phyloP scores from a whole-genome alignment of 2,113 vertebrate genomes.

The Heterotilapia buettikoferi region DNA sequence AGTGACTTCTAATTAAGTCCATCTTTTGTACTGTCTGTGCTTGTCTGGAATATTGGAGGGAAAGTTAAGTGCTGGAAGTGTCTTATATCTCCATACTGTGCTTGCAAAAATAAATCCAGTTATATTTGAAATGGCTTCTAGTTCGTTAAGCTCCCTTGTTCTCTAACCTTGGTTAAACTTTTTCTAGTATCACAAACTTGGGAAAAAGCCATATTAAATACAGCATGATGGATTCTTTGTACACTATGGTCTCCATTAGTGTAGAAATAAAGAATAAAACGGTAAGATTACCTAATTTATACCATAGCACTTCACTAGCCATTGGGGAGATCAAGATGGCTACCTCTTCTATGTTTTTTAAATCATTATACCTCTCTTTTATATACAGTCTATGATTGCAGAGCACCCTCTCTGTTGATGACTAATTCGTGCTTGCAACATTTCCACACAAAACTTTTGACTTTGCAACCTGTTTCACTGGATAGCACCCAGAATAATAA shows the following conservation, averaged over 20 bases:
- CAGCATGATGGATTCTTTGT: not conserved
- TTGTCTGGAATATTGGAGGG: not conserved
- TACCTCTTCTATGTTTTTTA: not conserved
- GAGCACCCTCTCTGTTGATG: not conserved
- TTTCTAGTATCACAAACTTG: not conserved
- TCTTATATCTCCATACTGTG: not conserved
- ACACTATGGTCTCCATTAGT: not conserved
- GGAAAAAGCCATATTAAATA: not conserved
- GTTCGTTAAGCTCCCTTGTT: fast-evolving
- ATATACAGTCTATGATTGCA: not conserved
- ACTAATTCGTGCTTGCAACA: not conserved
- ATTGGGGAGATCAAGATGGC: not conserved
- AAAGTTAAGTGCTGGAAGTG: not conserved
- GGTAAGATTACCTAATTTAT: not conserved
- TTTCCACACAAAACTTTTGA: not conserved
- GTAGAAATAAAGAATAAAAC: not conserved
- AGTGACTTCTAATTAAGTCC: not conserved
- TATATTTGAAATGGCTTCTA: not conserved
- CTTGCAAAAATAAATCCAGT: not conserved
- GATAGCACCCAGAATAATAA: not conserved
- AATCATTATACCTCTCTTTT: not conserved
- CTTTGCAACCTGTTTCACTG: not conserved
- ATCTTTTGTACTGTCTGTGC: not conserved
- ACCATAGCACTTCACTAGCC: not conserved
- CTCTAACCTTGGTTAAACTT: not conserved